Percentiles rank a stretch among this genome's conserved stretches.
Conservation (phyloP, 2,113 vertebrate species). For the Phaethornis superciliosus region DNA sequence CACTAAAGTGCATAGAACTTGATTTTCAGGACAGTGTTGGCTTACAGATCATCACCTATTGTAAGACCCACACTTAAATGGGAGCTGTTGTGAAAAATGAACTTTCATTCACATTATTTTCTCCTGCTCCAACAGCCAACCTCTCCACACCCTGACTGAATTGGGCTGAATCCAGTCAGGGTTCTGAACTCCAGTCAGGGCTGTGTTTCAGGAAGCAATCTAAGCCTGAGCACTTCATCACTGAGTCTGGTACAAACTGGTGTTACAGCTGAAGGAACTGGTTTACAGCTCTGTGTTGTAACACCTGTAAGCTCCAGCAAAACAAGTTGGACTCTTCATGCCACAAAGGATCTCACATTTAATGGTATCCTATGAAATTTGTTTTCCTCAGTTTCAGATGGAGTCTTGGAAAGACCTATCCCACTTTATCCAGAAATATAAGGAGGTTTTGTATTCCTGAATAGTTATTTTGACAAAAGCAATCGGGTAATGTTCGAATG, state of each 20-base stretch:
- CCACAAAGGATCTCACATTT: background rate
- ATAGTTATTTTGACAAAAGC: background rate
- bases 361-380: background rate
- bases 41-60: background rate
- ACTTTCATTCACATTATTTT: background rate
- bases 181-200: background rate
- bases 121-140: background rate
- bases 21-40: background rate
- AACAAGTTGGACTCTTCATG: background rate
- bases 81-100: fast-evolving
- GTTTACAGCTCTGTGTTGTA: background rate
- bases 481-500: background rate
- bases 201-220: background rate
- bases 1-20: background rate
- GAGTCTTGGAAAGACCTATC: background rate
- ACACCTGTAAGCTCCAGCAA: background rate
- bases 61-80: background rate
- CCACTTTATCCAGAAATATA: background rate
- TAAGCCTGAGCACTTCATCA: background rate
- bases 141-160: background rate
- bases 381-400: background rate
- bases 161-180: background rate
- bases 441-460: background rate
- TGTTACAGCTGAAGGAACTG: background rate
- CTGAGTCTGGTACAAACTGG: background rate